Evolutionary conservation across 2,888 invertebrate species (phyloP), one percentile per base, ranked within the genome.

Genomic region (Yponomeuta evonymella): DNA sequence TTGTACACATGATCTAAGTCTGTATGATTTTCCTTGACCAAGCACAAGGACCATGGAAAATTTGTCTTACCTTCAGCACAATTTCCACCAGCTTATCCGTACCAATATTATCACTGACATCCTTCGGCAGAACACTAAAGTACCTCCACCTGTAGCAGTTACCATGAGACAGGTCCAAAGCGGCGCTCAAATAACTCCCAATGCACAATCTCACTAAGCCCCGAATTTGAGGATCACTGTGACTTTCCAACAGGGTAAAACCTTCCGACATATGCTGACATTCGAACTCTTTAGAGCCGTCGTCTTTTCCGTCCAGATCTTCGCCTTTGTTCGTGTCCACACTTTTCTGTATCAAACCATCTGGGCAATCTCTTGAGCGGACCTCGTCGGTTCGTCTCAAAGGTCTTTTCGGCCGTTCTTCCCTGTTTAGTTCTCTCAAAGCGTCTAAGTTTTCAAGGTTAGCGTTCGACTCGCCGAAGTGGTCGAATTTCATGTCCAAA

Each of bases 191-290:
- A 80, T 96, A 95, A 76, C 92, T 93, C 0, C 95, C 95, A 71
- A 96, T 92, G 75, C 96, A 89, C 8, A 94, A 88, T 72, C 95
- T 93, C 0, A 95, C 91, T 72, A 95, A 92, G 11, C 97, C 97
- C 77, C 96, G 92, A 63, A 98, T 93, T 81, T 97, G 97, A 0
- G 97, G 97, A 86, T 98, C 98, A 67, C 91, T 87, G 83, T 98
- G 97, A 74, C 93, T 89, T 62, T 94, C 94, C 75, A 95, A 95
- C 51, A 95, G 83, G 51, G 79, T 74, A 74, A 96, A 89, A 30
- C 97, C 83, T 83, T 97, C 97, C 10, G 93, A 92, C 75, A 97
- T 90, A 77, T 93, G 93, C 79, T 96, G 96, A 76, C 78, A 86
- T 71, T 89, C 87, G 70, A 90, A 90, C 9, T 82, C 81, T 23